These are phyloP conservation scores for Theretra japonica DNA, from an alignment of 2,888 invertebrate genomes.

Conservation along the genomic window DNA sequence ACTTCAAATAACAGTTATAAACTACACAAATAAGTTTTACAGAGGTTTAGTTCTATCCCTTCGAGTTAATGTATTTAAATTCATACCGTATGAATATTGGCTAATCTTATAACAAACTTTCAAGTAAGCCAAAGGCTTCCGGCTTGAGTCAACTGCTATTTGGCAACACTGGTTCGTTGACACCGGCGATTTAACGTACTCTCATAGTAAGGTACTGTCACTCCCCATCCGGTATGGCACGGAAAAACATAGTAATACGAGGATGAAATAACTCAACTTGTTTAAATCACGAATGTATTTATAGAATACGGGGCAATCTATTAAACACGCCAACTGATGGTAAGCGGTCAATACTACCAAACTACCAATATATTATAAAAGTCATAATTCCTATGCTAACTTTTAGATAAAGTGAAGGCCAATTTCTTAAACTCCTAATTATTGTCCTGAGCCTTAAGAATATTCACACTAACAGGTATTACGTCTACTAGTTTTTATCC, in stretches of 20 bases:
- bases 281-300: too few relatives aligned
- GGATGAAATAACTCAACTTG: too few relatives aligned
- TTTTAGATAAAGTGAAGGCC: too few relatives aligned
- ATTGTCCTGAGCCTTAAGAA: too few relatives aligned
- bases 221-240: not conserved
- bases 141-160: slow-evolving; percentile 13
- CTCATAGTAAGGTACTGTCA: not conserved
- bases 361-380: too few relatives aligned
- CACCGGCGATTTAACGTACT: not conserved
- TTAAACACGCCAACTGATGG: too few relatives aligned
- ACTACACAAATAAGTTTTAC: not conserved
- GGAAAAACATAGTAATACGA: not conserved
- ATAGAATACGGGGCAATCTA: too few relatives aligned
- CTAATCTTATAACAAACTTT: slow-evolving; percentile 4
- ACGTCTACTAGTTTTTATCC: too few relatives aligned
- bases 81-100: not conserved
- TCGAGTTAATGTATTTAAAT: not conserved
- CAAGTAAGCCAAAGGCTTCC: slow-evolving; percentile 13
- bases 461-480: too few relatives aligned
- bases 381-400: too few relatives aligned
- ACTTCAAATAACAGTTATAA: not conserved
- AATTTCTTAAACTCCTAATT: too few relatives aligned
- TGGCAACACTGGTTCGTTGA: slow-evolving; percentile 20
- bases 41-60: not conserved
- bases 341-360: too few relatives aligned